These are phyloP conservation scores for Neoascia interrupta DNA, from an alignment of 2,888 invertebrate species.

Conservation along the genomic window DNA sequence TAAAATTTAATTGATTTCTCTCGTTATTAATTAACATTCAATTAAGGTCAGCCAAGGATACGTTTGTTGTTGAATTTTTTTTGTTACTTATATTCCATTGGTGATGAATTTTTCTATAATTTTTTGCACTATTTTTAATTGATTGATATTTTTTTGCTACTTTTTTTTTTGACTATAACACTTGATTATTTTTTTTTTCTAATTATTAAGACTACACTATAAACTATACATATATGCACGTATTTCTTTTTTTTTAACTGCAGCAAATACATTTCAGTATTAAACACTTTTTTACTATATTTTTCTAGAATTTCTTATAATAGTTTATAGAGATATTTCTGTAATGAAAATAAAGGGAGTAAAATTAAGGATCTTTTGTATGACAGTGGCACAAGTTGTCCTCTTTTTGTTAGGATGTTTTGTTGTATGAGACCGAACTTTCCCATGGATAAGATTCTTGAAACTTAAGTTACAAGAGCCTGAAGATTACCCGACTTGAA, in stretches of 20 bases:
- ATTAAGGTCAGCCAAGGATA: constrained; percentile 56
- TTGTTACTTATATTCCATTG: neutral
- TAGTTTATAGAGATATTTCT: neutral
- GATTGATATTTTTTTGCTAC: neutral
- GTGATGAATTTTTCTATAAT: neutral
- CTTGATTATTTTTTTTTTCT: neutral
- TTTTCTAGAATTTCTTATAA: neutral
- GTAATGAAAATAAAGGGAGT: neutral
- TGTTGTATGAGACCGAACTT: too few relatives aligned
- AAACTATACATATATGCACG: neutral
- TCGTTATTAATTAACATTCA: constrained; percentile 27
- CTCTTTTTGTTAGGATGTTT: too few relatives aligned
- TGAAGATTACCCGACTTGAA: too few relatives aligned
- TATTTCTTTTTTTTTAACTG: too few relatives aligned
- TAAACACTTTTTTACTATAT: neutral
- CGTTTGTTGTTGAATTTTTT: constrained; percentile 22
- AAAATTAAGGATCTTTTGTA: too few relatives aligned
- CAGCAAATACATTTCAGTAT: neutral
- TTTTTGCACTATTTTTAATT: neutral
- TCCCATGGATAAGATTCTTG: too few relatives aligned
- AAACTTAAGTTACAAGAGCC: too few relatives aligned
- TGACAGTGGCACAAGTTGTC: too few relatives aligned
- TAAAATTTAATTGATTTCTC: constrained; percentile 25
- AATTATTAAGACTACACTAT: constrained; percentile 5
- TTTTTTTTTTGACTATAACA: constrained; percentile 11